A percentile compares a stretch with the other conserved stretches of the same genome.
Conservation (phyloP, 2,113 vertebrate species). For the Zapornia atra region DNA sequence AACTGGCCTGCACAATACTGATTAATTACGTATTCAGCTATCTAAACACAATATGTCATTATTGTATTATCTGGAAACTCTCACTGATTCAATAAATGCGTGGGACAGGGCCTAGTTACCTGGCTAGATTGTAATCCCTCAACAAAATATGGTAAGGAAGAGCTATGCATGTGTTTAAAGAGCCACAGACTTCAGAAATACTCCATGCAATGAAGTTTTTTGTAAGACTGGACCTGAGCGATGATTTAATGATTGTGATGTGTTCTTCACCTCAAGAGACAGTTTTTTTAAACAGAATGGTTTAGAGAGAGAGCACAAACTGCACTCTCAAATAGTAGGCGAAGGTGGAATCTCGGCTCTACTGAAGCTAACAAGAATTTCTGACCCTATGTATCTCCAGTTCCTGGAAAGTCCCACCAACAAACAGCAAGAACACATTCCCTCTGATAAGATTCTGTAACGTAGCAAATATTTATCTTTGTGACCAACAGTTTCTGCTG, state of each 20-base stretch:
- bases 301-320: background rate
- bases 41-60: background rate
- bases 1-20: background rate
- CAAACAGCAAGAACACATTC: conserved; percentile 40
- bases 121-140: background rate
- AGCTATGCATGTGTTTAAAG: background rate
- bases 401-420: conserved; percentile 59
- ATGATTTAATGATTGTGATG: background rate
- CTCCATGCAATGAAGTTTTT: background rate
- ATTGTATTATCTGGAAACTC: background rate
- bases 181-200: background rate
- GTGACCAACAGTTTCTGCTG: conserved; percentile 44
- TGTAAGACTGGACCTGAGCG: background rate
- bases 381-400: conserved; percentile 38
- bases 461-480: conserved; percentile 60
- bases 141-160: background rate
- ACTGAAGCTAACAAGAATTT: background rate
- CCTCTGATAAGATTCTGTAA: conserved; percentile 60
- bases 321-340: background rate
- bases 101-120: background rate
- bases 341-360: background rate
- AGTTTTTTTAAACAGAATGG: background rate
- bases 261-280: background rate
- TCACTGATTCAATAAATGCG: background rate
- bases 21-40: background rate